Percentiles rank a stretch among this genome's conserved stretches.
Evolutionary conservation across 1,140 invertebrate species (phyloP).

Genomic region (Phocides pigmalion): DNA sequence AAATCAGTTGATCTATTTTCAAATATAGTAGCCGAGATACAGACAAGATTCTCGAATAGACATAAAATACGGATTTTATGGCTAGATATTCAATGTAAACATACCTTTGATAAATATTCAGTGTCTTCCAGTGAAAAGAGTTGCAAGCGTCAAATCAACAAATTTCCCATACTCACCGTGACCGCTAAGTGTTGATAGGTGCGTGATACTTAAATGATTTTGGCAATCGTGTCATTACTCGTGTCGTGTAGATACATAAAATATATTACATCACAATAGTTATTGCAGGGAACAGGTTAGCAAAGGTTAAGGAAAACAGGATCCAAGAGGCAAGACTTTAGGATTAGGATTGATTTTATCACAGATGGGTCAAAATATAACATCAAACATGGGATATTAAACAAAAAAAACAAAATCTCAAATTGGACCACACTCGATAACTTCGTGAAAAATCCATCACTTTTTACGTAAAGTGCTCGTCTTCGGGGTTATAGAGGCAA

Average conservation of each 20-base stretch:
- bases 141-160: not conserved
- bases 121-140: not conserved
- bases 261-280: conserved; percentile 26
- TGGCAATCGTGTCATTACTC: conserved; percentile 11
- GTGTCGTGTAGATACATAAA: conserved; percentile 19
- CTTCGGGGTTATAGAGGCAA: conserved; percentile 18
- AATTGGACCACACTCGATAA: conserved; percentile 20
- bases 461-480: conserved; percentile 19
- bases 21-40: too few species aligned
- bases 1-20: too few species aligned
- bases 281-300: conserved; percentile 10
- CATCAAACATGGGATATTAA: conserved; percentile 15
- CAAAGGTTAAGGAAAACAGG: not conserved
- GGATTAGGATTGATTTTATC: not conserved
- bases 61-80: too few species aligned
- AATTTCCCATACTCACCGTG: not conserved
- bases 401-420: conserved; percentile 15
- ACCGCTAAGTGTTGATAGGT: conserved; percentile 13
- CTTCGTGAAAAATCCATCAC: conserved; percentile 7
- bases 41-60: too few species aligned
- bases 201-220: conserved; percentile 18
- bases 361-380: not conserved
- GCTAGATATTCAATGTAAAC: too few species aligned
- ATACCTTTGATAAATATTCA: too few species aligned
- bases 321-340: not conserved